Percentiles rank a stretch among this genome's conserved stretches.
These are phyloP conservation scores for Wiebesia pumilae DNA, from an alignment of 1,140 invertebrate species.

Conservation along the genomic window DNA sequence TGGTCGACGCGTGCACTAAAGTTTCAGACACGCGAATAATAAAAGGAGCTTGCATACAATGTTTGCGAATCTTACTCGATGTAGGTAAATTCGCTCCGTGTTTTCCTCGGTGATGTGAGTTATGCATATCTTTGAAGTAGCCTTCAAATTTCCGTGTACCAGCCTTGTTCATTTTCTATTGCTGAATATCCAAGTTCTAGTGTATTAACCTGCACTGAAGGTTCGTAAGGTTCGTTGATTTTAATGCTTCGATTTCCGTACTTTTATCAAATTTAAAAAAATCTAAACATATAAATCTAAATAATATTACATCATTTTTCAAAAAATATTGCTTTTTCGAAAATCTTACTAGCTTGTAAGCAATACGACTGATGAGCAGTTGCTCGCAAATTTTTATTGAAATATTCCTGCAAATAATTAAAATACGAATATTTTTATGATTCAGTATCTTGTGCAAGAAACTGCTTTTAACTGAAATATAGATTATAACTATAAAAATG, in stretches of 20 bases:
- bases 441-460: too few species aligned
- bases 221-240: not conserved
- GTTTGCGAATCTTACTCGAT: not conserved
- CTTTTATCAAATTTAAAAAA: not conserved
- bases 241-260: not conserved
- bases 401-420: not conserved
- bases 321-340: not conserved
- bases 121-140: not conserved
- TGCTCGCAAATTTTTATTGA: too few species aligned
- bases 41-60: conserved; percentile 25
- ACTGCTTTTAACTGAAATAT: too few species aligned
- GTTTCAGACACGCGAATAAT: conserved; percentile 44
- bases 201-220: too few species aligned
- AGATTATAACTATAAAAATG: not conserved
- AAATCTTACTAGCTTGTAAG: not conserved
- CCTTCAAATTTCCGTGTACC: not conserved
- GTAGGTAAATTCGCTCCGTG: not conserved
- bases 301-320: not conserved
- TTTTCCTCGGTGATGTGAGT: conserved; percentile 4
- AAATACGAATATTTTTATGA: not conserved
- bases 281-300: not conserved
- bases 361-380: too few species aligned
- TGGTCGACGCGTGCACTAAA: not conserved
- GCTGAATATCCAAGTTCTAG: not conserved
- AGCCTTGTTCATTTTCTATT: not conserved